Evolutionary conservation across 1,140 invertebrate species (phyloP), one percentile per base, ranked within the genome.

Genomic region (Listronotus bonariensis): DNA sequence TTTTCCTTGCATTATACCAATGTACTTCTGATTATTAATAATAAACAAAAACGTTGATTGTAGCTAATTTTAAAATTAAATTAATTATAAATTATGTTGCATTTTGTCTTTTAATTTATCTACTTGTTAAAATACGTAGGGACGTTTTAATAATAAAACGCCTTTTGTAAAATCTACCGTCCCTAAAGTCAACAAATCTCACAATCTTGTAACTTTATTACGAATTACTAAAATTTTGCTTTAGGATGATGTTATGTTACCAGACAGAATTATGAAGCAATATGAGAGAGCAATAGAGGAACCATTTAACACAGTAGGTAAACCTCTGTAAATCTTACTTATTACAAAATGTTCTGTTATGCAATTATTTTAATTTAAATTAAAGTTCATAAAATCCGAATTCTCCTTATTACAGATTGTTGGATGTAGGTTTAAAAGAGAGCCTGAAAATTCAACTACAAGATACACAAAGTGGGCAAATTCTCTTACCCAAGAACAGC

Each of bases 381-480:
- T 26, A 26, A 26, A 3, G 1, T 26, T 26, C 5, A 3, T 26
- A 26, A 26, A 26, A 26, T 26, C 5, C n/a, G 26, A 53, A 73
- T 9, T 74, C 83, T 70, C 74, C 73, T 31, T 79, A 83, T 56
- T 36, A 31, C 36, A 84, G 82, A 81, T 89, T 53, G 74, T 88
- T 56, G 88, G 88, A 9, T 80, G 80, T 69, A 80, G 82, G 77
- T 86, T 88, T 73, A 73, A 68, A 58, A 79, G 87, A 69, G 70
- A 79, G 51, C 87, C 87, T 15, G 67, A 68, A 40, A 80, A 84
- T 69, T 87, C 90, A 4, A 92, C 89, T 8, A 76, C 77, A 41
- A 80, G 88, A 46, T 89, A 87, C 74, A 87, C 87, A 53, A 76
- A 80, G 11, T 92, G 90, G 90, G 89, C 88, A 2, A 92, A 92